Base-by-base conservation (phyloP, 1,140 invertebrate species). In the Drosophila orosa region DNA sequence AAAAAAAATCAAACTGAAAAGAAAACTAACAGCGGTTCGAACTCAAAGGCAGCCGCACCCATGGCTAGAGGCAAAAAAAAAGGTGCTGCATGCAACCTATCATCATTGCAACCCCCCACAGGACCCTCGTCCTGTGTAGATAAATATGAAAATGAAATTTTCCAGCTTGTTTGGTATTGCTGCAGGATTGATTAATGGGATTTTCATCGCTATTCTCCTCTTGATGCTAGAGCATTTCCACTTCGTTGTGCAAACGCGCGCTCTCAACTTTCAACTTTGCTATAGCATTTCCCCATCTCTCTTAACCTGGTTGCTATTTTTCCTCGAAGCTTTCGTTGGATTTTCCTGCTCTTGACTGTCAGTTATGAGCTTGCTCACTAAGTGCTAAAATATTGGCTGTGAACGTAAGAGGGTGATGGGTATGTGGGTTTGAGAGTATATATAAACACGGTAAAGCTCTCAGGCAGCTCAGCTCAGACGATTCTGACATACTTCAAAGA, bases 81-180 rank as follows among this genome's bases (percentile, higher is more conserved):
- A 80, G 62, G 80, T 78, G 80, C 76, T 80, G 73, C 63, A 77
- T 77, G 60, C 61, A 77, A 82, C 74, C 58, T 81, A 86, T 86
- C 65, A 85, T 72, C 76, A 61, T 25, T 55, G 56, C 56, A 74
- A 80, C 57, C 56, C 72, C 72, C 68, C 29, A 9, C 35, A 19
- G 25, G n/a, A 31, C 25, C 35, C 42, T 55, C 27, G 33, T 3
- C 37, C 7, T 67, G 56, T 59, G 44, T 61, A 42, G 47, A 47
- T 47, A 61, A 80, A 80, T 80, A 89, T 84, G 58, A 87, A 89
- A 80, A 84, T 77, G 68, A 77, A 74, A 89, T 89, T 87, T 89
- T 89, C 84, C 85, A 84, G 76, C 73, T 87, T 89, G 84, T 87
- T 86, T 84, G 82, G 77, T 87, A 58, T 87, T 80, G 73, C 66